These are phyloP conservation scores for Climacteris rufus DNA, from an alignment of 2,113 vertebrate genomes.

Conservation along the genomic window DNA sequence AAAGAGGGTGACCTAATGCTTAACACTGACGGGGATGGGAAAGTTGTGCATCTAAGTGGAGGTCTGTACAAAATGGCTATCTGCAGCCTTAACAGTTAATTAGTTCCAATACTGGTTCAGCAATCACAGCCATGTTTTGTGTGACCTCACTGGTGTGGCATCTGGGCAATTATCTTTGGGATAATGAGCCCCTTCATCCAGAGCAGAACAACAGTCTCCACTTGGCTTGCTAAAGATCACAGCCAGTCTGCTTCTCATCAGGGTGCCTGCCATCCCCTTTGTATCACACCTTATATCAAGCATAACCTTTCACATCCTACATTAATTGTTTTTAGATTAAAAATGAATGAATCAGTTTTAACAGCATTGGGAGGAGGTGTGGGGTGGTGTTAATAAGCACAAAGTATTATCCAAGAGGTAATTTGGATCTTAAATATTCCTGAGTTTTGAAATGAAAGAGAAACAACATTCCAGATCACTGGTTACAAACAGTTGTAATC, in stretches of 20 bases:
- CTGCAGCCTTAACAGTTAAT: constrained; percentile 61
- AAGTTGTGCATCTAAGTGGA: not conserved
- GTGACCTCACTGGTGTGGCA: constrained; percentile 68
- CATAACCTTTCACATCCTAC: constrained; percentile 69
- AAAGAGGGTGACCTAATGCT: not conserved
- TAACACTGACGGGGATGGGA: not conserved
- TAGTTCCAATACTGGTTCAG: constrained; percentile 52
- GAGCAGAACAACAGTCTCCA: constrained; percentile 65
- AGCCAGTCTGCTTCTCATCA: constrained; percentile 63
- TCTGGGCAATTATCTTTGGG: constrained; percentile 73
- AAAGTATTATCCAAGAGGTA: constrained; percentile 8
- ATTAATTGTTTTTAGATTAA: constrained; percentile 74
- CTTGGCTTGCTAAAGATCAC: constrained; percentile 62
- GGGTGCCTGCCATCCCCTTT: constrained; percentile 52
- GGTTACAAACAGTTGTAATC: not conserved
- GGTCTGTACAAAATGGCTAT: constrained; percentile 18
- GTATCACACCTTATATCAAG: constrained; percentile 60
- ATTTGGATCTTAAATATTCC: constrained; percentile 28
- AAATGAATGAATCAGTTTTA: constrained; percentile 66
- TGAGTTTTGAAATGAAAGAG: not conserved
- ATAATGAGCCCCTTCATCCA: constrained; percentile 75
- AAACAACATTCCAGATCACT: constrained; percentile 2
- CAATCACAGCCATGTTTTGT: constrained; percentile 26
- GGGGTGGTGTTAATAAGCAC: not conserved
- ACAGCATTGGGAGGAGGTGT: not conserved